Conservation (phyloP, 2,113 vertebrate genomes). For the Ia io region DNA sequence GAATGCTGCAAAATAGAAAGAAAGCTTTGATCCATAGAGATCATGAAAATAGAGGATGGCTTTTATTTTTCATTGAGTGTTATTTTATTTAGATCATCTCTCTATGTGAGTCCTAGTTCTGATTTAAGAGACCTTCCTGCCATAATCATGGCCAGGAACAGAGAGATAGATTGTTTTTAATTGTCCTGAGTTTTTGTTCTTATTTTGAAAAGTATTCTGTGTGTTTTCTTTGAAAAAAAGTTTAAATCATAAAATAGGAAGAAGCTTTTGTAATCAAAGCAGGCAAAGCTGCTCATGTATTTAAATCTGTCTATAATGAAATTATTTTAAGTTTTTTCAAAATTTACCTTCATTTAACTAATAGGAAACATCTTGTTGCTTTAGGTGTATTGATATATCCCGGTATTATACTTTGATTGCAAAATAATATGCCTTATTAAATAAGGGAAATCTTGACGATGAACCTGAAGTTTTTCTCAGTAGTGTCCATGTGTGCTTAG, state of each 20-base stretch:
- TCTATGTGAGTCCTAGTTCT: not conserved
- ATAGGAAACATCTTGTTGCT: not conserved
- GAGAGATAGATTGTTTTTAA: not conserved
- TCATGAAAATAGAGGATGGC: not conserved
- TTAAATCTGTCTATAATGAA: slow-evolving; percentile 16
- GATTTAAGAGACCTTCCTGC: not conserved
- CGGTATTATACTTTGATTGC: not conserved
- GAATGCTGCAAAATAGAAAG: not conserved
- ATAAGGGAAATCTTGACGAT: not conserved
- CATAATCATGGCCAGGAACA: not conserved
- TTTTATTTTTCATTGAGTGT: not conserved
- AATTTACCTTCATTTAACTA: not conserved
- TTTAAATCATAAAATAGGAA: not conserved
- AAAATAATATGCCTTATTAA: not conserved
- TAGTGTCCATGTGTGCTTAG: not conserved
- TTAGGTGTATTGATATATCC: not conserved
- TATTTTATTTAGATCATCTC: not conserved
- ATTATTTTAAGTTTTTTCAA: not conserved
- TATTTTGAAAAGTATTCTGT: not conserved
- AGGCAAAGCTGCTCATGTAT: not conserved
- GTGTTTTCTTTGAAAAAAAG: not conserved
- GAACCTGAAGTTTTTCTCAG: not conserved
- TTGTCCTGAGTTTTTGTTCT: slow-evolving; percentile 3
- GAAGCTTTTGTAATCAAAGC: not conserved
- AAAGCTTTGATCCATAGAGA: not conserved